Percentiles rank a stretch among this genome's conserved stretches.
Evolutionary conservation across 2,797 vertebrate species (phyloP).

Genomic region (Euphonia xanthogaster): DNA sequence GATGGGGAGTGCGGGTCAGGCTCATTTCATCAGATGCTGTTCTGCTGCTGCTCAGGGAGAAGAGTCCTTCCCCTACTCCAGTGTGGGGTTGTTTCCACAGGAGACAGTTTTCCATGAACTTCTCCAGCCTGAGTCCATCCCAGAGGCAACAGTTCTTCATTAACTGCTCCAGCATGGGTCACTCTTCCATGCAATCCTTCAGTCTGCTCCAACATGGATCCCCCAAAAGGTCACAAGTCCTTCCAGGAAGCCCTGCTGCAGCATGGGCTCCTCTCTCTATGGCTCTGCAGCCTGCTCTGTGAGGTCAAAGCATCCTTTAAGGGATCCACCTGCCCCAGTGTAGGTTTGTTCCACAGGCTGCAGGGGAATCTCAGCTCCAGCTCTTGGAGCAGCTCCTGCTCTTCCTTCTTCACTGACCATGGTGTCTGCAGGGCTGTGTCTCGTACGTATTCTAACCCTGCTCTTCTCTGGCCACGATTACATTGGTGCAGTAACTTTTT

Average conservation of each 20-base stretch:
- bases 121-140: neutral
- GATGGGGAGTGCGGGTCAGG: neutral
- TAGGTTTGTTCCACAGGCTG: neutral
- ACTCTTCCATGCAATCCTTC: neutral
- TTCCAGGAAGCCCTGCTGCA: neutral
- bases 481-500: neutral
- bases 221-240: no score
- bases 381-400: neutral
- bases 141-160: neutral
- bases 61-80: neutral
- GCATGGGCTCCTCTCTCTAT: neutral
- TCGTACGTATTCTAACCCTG: neutral
- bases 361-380: neutral
- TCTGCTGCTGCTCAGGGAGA: neutral
- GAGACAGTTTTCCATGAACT: neutral
- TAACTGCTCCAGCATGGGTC: neutral
- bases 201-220: neutral
- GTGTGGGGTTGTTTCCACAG: neutral
- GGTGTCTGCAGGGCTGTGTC: neutral
- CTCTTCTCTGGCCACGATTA: neutral
- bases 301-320: neutral
- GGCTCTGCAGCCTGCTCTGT: neutral
- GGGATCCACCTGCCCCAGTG: neutral
- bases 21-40: neutral
- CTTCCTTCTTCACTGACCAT: neutral